Conservation (phyloP, 2,797 vertebrate genomes). For the Phataginus tetradactyla region DNA sequence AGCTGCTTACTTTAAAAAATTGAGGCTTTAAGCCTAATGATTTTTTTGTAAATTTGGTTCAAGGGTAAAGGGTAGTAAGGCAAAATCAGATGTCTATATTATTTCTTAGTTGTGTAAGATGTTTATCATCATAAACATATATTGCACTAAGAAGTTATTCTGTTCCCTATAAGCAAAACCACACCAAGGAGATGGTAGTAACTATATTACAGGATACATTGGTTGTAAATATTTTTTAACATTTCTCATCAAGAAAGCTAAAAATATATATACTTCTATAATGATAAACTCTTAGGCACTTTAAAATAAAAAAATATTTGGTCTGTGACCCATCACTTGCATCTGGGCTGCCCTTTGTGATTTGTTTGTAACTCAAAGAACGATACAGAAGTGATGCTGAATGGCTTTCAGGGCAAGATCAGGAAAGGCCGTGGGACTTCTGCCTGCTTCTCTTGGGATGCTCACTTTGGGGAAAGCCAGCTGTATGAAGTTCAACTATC, state of each 20-base stretch:
- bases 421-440: not conserved
- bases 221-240: not conserved
- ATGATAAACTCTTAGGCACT: not conserved
- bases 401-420: not conserved
- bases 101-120: slow-evolving; percentile 11
- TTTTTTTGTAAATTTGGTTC: slow-evolving; percentile 47
- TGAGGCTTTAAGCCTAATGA: slow-evolving; percentile 66
- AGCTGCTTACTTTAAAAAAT: slow-evolving; percentile 67
- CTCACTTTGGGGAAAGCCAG: not conserved
- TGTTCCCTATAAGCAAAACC: not conserved
- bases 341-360: not conserved
- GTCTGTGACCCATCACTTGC: not conserved
- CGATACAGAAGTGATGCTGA: not conserved
- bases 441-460: not conserved
- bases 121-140: slow-evolving; percentile 26
- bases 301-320: not conserved
- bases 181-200: not conserved
- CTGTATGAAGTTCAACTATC: not conserved
- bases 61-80: slow-evolving; percentile 53
- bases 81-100: slow-evolving; percentile 45
- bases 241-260: not conserved
- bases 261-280: not conserved
- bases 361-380: not conserved
- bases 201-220: not conserved
- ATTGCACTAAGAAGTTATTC: not conserved